Conservation (phyloP, 1,140 invertebrate genomes). For the Drosophila ironensis region DNA sequence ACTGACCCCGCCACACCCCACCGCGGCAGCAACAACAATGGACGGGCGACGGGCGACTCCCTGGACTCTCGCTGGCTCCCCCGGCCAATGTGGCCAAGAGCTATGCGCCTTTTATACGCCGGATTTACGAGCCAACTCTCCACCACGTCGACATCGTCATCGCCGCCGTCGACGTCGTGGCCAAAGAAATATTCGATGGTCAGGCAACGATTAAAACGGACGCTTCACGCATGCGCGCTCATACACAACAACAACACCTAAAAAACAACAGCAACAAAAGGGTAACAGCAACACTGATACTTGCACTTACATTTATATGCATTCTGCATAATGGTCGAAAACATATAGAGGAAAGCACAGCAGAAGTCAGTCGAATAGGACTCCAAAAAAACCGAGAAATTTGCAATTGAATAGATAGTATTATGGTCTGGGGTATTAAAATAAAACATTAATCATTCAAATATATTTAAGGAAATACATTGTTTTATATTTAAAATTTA, state of each 20-base stretch:
- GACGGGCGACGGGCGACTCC: conserved; percentile 45
- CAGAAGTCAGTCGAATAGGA: neutral
- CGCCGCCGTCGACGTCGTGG: conserved; percentile 54
- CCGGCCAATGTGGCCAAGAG: conserved; percentile 53
- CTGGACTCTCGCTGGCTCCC: neutral
- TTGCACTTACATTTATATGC: conserved; percentile 44
- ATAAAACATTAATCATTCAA: too few species aligned
- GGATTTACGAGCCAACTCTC: conserved; percentile 70
- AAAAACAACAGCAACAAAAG: neutral
- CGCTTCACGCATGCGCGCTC: conserved; percentile 77
- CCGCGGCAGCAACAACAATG: conserved; percentile 65
- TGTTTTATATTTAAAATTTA: too few species aligned
- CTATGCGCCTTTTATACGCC: conserved; percentile 72
- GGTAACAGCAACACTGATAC: conserved; percentile 17
- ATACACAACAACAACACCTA: conserved; percentile 34
- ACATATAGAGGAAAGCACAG: conserved; percentile 26
- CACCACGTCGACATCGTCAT: conserved; percentile 47
- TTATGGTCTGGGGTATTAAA: too few species aligned
- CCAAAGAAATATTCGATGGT: conserved; percentile 77
- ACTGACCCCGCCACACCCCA: conserved; percentile 21
- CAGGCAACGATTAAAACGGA: conserved; percentile 78
- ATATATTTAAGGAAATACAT: too few species aligned
- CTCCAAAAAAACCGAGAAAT: too few species aligned
- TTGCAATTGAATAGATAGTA: too few species aligned
- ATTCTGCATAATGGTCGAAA: conserved; percentile 51